These are phyloP conservation scores for Ephydatia muelleri DNA, from an alignment of 37 sponge, comb jelly and placozoan species.

Conservation along the genomic window DNA sequence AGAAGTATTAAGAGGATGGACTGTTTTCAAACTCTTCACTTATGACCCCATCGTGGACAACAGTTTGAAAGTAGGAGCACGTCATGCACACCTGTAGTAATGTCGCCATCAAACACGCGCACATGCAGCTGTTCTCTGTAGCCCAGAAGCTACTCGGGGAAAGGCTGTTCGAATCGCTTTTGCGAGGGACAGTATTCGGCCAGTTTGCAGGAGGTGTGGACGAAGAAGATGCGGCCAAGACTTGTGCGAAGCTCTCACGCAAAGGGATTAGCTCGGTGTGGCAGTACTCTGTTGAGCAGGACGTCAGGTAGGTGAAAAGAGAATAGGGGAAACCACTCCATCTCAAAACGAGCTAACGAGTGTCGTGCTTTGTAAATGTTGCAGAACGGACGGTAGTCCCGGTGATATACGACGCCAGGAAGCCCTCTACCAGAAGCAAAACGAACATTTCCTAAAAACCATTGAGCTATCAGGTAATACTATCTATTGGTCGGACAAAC, in stretches of 20 bases:
- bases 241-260: slow-evolving; percentile 20
- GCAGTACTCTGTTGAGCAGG: slow-evolving; percentile 56
- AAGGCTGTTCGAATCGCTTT: slow-evolving; percentile 19
- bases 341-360: no score
- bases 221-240: not conserved
- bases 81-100: not conserved
- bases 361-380: not conserved
- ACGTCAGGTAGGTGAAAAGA: slow-evolving; percentile 26
- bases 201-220: slow-evolving; percentile 76
- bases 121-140: slow-evolving; percentile 38
- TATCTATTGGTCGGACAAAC: no score
- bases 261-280: slow-evolving; percentile 33
- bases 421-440: not conserved
- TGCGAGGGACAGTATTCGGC: slow-evolving; percentile 50
- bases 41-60: slow-evolving; percentile 37
- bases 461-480: slow-evolving; percentile 20
- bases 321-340: not conserved
- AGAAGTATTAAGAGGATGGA: slow-evolving; percentile 48
- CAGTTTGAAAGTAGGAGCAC: slow-evolving; percentile 41
- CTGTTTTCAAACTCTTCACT: slow-evolving; percentile 63
- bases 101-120: not conserved
- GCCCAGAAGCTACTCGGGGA: slow-evolving; percentile 44
- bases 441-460: slow-evolving; percentile 10
- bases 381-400: not conserved
- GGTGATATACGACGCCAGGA: slow-evolving; percentile 21